phyloP scores from a whole-genome alignment of 2,113 vertebrate genomes.

The Alosa alosa region DNA sequence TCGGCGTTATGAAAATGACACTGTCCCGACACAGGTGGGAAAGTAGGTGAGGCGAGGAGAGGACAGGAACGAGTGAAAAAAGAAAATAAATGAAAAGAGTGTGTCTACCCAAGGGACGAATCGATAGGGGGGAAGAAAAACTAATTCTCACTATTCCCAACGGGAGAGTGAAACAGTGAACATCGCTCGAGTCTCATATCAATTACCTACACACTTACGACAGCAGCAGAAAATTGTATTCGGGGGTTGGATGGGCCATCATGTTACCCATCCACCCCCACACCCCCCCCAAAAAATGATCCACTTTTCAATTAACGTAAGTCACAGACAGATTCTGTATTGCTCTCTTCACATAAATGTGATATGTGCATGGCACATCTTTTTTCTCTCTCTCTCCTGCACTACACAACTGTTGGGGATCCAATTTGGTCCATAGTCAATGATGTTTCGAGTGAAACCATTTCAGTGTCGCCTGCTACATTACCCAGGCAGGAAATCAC shows the following conservation, averaged over 20 bases:
- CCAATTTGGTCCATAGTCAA: background rate
- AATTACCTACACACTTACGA: conserved; percentile 41
- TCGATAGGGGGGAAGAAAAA: background rate
- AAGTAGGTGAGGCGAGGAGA: conserved; percentile 17
- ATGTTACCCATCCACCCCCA: background rate
- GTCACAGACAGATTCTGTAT: conserved; percentile 6
- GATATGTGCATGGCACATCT: background rate
- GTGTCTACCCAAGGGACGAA: background rate
- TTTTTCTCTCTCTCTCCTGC: background rate
- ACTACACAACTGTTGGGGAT: background rate
- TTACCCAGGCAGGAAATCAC: conserved; percentile 7
- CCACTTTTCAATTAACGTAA: conserved; percentile 38
- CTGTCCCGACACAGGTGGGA: background rate
- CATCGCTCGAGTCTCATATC: conserved; percentile 43
- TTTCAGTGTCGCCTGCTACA: background rate
- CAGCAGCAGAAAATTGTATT: conserved; percentile 18
- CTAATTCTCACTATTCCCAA: conserved; percentile 41
- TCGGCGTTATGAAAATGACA: background rate
- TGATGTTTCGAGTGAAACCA: conserved; percentile 4
- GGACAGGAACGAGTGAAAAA: background rate
- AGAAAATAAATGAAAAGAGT: background rate
- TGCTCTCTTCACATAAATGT: conserved; percentile 21
- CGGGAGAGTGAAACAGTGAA: conserved; percentile 36
- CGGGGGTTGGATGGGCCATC: background rate
- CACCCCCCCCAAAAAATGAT: background rate